Percentiles rank a stretch among this genome's conserved stretches.
phyloP scores from a whole-genome alignment of 2,113 vertebrate species.

The Athene cunicularia region DNA sequence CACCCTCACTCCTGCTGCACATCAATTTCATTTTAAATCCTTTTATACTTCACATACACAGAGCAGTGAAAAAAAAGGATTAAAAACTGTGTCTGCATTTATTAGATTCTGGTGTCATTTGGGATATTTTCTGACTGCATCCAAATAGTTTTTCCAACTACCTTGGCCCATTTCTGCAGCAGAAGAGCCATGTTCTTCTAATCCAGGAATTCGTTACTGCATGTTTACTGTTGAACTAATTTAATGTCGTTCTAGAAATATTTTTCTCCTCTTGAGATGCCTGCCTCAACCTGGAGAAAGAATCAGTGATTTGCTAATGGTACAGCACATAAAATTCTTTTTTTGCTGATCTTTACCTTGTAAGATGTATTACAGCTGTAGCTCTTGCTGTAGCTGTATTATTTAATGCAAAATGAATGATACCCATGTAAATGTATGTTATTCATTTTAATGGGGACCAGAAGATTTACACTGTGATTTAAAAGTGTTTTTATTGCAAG shows the following conservation, averaged over 20 bases:
- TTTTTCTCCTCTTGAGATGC: constrained; percentile 16
- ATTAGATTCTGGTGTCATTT: neutral
- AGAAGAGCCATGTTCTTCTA: neutral
- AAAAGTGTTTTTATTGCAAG: neutral
- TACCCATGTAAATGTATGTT: neutral
- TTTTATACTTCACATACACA: neutral
- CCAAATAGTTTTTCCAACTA: constrained; percentile 10
- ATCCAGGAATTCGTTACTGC: constrained; percentile 6
- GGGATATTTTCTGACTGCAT: neutral
- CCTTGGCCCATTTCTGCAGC: neutral
- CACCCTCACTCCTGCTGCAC: neutral
- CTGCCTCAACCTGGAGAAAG: constrained; percentile 23
- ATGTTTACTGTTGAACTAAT: constrained; percentile 45
- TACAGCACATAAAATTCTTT: neutral
- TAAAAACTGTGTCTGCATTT: neutral
- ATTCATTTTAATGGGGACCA: constrained; percentile 21
- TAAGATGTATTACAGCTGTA: constrained; percentile 41
- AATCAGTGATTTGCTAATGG: neutral
- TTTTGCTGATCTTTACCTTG: constrained; percentile 22
- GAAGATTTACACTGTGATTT: neutral
- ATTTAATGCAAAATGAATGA: constrained; percentile 30
- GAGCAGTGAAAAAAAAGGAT: neutral
- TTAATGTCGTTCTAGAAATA: constrained; percentile 42
- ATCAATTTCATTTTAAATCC: constrained; percentile 4
- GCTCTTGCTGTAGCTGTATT: neutral